A percentile compares a stretch with the other conserved stretches of the same genome.
Conservation (phyloP, 1,140 invertebrate species). For the Drosophila aff. region DNA sequence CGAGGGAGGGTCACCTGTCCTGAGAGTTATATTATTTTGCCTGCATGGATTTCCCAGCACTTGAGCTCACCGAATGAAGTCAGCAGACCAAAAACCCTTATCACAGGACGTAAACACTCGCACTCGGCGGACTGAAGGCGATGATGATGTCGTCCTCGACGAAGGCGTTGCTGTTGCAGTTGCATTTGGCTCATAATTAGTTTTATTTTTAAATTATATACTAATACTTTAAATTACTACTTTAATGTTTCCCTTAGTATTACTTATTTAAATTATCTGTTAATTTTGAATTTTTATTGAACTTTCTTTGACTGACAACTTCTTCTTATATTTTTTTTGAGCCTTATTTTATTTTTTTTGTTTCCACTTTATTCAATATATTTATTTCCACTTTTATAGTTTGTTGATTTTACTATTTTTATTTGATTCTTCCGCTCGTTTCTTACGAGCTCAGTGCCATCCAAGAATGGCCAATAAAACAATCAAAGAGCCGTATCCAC, state of each 20-base stretch:
- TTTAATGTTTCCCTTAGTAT: no score
- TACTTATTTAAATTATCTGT: background rate
- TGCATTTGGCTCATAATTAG: slow-evolving; percentile 65
- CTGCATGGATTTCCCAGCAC: slow-evolving; percentile 41
- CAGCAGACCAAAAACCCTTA: slow-evolving; percentile 82
- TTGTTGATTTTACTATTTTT: background rate
- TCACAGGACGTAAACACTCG: slow-evolving; percentile 81
- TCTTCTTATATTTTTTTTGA: background rate
- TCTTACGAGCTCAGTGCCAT: background rate
- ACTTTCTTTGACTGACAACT: background rate
- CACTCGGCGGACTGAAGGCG: slow-evolving; percentile 74
- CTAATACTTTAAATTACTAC: background rate
- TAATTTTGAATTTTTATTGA: background rate
- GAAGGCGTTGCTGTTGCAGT: slow-evolving; percentile 60
- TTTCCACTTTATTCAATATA: background rate
- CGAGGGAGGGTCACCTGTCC: slow-evolving; percentile 34
- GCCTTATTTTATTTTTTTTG: background rate
- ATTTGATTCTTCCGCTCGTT: background rate
- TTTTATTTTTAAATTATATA: background rate
- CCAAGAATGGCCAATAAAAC: slow-evolving; percentile 57
- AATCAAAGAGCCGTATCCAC: slow-evolving; percentile 45
- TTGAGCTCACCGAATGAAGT: slow-evolving; percentile 82
- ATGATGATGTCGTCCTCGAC: slow-evolving; percentile 56
- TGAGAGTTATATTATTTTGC: slow-evolving; percentile 50
- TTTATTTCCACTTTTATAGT: background rate